Evolutionary conservation across 2,888 invertebrate species (phyloP).

Genomic region (Tupiocoris notatus): DNA sequence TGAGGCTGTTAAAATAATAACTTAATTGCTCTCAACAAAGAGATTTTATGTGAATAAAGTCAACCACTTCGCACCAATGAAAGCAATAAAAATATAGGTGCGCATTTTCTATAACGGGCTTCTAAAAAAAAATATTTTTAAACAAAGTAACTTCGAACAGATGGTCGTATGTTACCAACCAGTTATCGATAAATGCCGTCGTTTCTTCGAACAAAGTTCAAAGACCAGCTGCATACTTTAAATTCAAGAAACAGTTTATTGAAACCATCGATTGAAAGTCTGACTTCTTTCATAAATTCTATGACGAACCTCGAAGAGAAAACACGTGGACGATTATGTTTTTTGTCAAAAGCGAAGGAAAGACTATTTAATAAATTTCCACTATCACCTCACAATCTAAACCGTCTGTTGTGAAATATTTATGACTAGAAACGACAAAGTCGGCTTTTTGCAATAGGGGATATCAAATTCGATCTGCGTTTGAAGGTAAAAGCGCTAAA

Average conservation of each 20-base stretch:
- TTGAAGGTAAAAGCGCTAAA: slow-evolving; percentile 32
- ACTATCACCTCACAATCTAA: slow-evolving; percentile 39
- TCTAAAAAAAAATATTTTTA: too few relatives aligned
- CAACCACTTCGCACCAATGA: too few relatives aligned
- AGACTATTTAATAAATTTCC: slow-evolving; percentile 29
- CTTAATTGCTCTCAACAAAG: too few relatives aligned
- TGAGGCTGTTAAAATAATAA: too few relatives aligned
- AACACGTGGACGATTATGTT: slow-evolving; percentile 5
- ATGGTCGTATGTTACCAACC: too few relatives aligned
- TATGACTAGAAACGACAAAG: slow-evolving; percentile 24
- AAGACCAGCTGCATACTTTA: not conserved
- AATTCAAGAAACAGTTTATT: not conserved
- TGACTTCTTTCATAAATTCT: slow-evolving; percentile 9
- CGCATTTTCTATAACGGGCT: too few relatives aligned
- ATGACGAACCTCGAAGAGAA: not conserved
- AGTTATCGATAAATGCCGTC: too few relatives aligned
- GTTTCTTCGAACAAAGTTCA: not conserved
- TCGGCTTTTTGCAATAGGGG: slow-evolving; percentile 26
- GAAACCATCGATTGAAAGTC: not conserved
- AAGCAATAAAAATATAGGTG: too few relatives aligned
- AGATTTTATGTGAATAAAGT: too few relatives aligned
- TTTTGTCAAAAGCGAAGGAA: slow-evolving; percentile 8
- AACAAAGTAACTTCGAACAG: too few relatives aligned
- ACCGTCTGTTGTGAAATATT: slow-evolving; percentile 34
- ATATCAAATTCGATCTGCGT: slow-evolving; percentile 39